Evolutionary conservation across 2,113 vertebrate genomes (phyloP).

Genomic region (Petromus typicus): DNA sequence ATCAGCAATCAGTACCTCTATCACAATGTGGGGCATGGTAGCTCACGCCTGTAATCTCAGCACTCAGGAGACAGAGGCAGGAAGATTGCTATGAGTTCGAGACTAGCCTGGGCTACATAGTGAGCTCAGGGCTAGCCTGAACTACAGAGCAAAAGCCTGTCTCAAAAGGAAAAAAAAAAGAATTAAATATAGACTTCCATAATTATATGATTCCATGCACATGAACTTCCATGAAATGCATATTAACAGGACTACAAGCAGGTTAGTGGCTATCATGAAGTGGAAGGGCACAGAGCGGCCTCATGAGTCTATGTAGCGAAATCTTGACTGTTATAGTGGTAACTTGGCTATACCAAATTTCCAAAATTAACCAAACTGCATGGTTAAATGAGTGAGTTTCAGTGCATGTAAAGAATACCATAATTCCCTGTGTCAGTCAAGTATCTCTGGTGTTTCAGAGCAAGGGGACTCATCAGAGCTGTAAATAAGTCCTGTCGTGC

Average conservation of each 20-base stretch:
- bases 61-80: too few relatives aligned
- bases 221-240: background rate
- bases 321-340: background rate
- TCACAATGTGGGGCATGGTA: too few relatives aligned
- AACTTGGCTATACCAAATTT: background rate
- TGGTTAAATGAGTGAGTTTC: background rate
- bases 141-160: too few relatives aligned
- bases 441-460: conserved; percentile 7
- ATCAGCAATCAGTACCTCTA: too few relatives aligned
- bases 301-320: background rate
- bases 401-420: background rate
- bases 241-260: background rate
- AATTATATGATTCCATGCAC: background rate
- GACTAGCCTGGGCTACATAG: too few relatives aligned
- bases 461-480: background rate
- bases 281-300: background rate
- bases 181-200: background rate
- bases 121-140: too few relatives aligned
- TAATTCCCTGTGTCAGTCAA: background rate
- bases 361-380: background rate
- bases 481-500: conserved; percentile 8
- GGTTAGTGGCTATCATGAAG: background rate
- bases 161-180: too few relatives aligned
- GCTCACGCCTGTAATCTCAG: too few relatives aligned
- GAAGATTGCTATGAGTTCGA: too few relatives aligned